phyloP scores from a whole-genome alignment of 2,888 invertebrate genomes.

The Meliscaeva auricollis region DNA sequence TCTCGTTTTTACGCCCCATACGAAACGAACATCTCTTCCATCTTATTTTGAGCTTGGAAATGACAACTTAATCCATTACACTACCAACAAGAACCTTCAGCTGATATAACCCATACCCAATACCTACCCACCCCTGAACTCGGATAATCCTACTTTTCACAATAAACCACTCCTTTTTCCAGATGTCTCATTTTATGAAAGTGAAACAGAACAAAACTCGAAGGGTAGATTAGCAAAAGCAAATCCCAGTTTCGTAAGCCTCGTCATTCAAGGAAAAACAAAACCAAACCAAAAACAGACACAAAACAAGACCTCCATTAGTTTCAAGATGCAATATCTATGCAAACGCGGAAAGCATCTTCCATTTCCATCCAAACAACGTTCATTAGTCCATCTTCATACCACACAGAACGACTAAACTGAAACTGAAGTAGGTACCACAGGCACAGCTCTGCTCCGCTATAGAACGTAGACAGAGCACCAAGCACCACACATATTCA shows the following conservation, averaged over 20 bases:
- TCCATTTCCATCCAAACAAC: no score
- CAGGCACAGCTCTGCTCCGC: no score
- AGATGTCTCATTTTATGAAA: slow-evolving; percentile 47
- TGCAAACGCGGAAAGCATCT: slow-evolving; percentile 17
- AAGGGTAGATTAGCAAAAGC: slow-evolving; percentile 32
- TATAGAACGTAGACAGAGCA: slow-evolving; percentile 54
- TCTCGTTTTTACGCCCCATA: no score
- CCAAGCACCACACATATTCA: slow-evolving; percentile 40
- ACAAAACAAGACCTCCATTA: slow-evolving; percentile 20
- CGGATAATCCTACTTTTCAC: slow-evolving; percentile 35
- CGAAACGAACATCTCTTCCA: background rate
- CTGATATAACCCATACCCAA: background rate
- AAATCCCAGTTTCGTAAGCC: slow-evolving; percentile 25
- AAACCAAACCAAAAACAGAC: background rate
- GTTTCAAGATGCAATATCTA: slow-evolving; percentile 32
- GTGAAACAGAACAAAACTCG: slow-evolving; percentile 29
- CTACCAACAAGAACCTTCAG: background rate
- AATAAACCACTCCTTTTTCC: slow-evolving; percentile 62
- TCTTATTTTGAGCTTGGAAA: background rate
- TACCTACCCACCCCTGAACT: slow-evolving; percentile 35
- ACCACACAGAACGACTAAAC: slow-evolving; percentile 29
- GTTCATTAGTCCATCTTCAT: slow-evolving; percentile 24
- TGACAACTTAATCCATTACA: background rate
- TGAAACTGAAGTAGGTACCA: slow-evolving; percentile 29
- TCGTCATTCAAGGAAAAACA: background rate